Conservation (phyloP, 2,888 invertebrate species). For the Idaea dimidiata region DNA sequence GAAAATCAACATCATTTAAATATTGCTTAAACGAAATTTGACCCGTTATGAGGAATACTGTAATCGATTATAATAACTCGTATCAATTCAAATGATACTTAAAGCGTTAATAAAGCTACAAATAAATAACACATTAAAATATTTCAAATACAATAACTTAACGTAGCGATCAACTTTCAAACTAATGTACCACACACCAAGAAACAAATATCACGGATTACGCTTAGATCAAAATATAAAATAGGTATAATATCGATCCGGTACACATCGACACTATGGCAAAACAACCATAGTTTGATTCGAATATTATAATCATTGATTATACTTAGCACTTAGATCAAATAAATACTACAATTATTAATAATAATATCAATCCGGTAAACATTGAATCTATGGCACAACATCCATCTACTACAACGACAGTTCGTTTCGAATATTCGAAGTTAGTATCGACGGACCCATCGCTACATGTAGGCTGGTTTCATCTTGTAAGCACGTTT, state of each 20-base stretch:
- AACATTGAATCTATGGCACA: slow-evolving; percentile 66
- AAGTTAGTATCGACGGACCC: slow-evolving; percentile 57
- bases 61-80: slow-evolving; percentile 46
- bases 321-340: slow-evolving; percentile 11
- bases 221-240: slow-evolving; percentile 9
- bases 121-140: slow-evolving; percentile 81
- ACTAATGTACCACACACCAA: slow-evolving; percentile 51
- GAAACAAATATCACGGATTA: slow-evolving; percentile 26
- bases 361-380: slow-evolving; percentile 27
- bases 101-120: slow-evolving; percentile 77
- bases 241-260: slow-evolving; percentile 23
- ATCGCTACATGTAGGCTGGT: slow-evolving; percentile 89
- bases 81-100: slow-evolving; percentile 58
- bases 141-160: slow-evolving; percentile 79
- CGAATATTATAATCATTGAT: slow-evolving; percentile 18
- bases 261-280: slow-evolving; percentile 60
- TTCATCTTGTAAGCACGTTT: slow-evolving; percentile 96
- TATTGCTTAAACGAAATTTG: slow-evolving; percentile 57
- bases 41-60: slow-evolving; percentile 70
- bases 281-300: slow-evolving; percentile 58
- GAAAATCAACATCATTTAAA: slow-evolving; percentile 45
- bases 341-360: slow-evolving; percentile 8
- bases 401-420: slow-evolving; percentile 56
- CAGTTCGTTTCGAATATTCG: slow-evolving; percentile 41
- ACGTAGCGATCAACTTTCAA: slow-evolving; percentile 76